Evolutionary conservation across 2,888 invertebrate species (phyloP).

Genomic region (Acanthosepion pharaonis): DNA sequence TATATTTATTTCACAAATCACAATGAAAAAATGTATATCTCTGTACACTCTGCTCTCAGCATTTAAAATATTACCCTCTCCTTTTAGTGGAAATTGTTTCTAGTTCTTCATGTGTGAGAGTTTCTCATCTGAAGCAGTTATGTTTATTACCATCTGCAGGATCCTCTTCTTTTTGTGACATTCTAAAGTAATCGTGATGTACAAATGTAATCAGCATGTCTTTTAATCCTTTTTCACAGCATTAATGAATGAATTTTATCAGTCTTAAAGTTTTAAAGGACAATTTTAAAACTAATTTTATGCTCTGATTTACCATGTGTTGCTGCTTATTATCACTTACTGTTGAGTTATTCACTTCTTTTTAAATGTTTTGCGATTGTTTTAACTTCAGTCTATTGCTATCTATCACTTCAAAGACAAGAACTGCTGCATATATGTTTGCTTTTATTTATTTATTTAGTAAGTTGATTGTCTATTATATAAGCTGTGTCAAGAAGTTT

Average conservation of each 20-base stretch:
- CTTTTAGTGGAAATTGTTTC: background rate
- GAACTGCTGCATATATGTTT: background rate
- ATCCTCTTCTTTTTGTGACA: background rate
- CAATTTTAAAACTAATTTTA: background rate
- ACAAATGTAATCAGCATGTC: background rate
- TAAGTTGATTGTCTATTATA: background rate
- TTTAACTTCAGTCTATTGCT: background rate
- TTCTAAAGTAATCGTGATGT: background rate
- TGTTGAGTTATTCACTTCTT: background rate
- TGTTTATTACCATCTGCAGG: background rate
- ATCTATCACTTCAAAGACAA: background rate
- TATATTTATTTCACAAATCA: background rate
- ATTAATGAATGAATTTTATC: constrained; percentile 33
- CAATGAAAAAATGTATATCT: background rate
- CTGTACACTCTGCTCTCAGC: background rate
- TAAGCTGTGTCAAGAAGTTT: background rate
- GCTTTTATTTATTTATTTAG: background rate
- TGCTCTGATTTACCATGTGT: background rate
- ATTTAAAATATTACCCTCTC: background rate
- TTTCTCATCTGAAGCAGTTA: background rate
- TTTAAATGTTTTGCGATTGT: constrained; percentile 6
- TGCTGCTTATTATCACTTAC: constrained; percentile 24
- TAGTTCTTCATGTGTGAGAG: background rate
- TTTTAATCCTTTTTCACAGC: background rate
- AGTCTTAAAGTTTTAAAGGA: background rate